Conservation (phyloP, 2,888 invertebrate species). For the Hemithea aestivaria region DNA sequence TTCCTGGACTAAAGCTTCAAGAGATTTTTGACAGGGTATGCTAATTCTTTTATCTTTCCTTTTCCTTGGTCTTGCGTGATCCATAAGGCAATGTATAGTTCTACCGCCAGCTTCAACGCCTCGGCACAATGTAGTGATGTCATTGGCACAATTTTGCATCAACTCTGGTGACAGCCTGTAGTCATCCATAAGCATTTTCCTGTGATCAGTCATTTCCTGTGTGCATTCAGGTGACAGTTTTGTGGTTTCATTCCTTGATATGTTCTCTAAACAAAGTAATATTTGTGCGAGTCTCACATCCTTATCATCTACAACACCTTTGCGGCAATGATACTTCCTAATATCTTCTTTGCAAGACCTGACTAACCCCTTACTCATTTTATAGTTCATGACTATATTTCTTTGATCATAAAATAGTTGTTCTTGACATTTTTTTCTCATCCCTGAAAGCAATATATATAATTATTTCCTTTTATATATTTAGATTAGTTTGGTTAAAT, state of each 20-base stretch:
- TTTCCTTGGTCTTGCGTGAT: slow-evolving; percentile 85
- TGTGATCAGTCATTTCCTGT: slow-evolving; percentile 93
- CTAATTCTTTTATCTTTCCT: slow-evolving; percentile 83
- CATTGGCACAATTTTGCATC: slow-evolving; percentile 90
- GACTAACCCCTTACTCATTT: slow-evolving; percentile 92
- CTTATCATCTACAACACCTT: slow-evolving; percentile 89
- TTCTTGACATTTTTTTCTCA: slow-evolving; percentile 86
- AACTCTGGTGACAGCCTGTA: slow-evolving; percentile 96
- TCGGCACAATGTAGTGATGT: slow-evolving; percentile 88
- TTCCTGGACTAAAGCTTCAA: slow-evolving; percentile 89
- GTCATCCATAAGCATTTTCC: slow-evolving; percentile 95
- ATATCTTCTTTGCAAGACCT: slow-evolving; percentile 95
- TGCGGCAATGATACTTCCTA: slow-evolving; percentile 89
- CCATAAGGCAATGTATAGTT: slow-evolving; percentile 97
- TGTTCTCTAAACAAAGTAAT: slow-evolving; percentile 93
- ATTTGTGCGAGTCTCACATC: slow-evolving; percentile 93
- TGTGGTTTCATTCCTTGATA: slow-evolving; percentile 83
- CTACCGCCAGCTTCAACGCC: slow-evolving; percentile 89
- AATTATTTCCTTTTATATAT: too few species aligned
- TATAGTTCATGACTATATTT: slow-evolving; percentile 93
- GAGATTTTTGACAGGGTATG: slow-evolving; percentile 84
- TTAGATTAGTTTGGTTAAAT: too few species aligned
- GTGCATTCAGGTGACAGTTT: slow-evolving; percentile 89
- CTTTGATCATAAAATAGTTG: slow-evolving; percentile 92
- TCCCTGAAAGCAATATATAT: slow-evolving; percentile 45